Percentiles rank a stretch among this genome's conserved stretches.
These are phyloP conservation scores for Lota lota DNA, from an alignment of 2,113 vertebrate genomes.

Conservation along the genomic window DNA sequence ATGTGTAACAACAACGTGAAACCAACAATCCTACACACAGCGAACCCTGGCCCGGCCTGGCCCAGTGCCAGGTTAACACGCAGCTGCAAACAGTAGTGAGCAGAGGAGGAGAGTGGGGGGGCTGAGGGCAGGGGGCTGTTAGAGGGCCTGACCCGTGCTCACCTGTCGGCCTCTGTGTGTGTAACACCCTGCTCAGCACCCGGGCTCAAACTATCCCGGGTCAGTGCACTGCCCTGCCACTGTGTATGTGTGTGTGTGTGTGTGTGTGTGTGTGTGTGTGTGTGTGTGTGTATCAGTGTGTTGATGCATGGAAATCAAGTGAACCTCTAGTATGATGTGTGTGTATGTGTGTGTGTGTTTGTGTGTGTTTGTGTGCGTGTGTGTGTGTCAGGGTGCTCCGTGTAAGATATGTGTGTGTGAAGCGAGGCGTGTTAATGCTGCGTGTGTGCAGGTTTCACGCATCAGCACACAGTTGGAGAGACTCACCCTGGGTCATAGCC, in stretches of 20 bases:
- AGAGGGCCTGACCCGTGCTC: too few relatives aligned
- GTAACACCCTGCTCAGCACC: neutral
- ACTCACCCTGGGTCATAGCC: constrained; percentile 66
- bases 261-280: constrained; percentile 3
- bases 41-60: constrained; percentile 24
- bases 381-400: constrained; percentile 13
- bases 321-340: constrained; percentile 26
- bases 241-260: neutral
- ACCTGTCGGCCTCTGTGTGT: neutral
- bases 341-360: constrained; percentile 41
- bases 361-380: neutral
- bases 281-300: constrained; percentile 27
- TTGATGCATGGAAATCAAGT: constrained; percentile 17
- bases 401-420: constrained; percentile 30
- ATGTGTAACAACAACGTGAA: constrained; percentile 12
- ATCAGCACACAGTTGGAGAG: constrained; percentile 69
- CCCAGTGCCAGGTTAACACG: constrained; percentile 41
- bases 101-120: neutral
- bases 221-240: neutral
- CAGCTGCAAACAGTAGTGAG: constrained; percentile 7
- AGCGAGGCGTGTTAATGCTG: constrained; percentile 73
- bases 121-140: neutral
- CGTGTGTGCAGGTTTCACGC: constrained; percentile 75
- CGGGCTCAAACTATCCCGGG: too few relatives aligned
- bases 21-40: neutral